Evolutionary conservation across 2,888 invertebrate genomes (phyloP).

Genomic region (Lordiphosa andalusiaca): DNA sequence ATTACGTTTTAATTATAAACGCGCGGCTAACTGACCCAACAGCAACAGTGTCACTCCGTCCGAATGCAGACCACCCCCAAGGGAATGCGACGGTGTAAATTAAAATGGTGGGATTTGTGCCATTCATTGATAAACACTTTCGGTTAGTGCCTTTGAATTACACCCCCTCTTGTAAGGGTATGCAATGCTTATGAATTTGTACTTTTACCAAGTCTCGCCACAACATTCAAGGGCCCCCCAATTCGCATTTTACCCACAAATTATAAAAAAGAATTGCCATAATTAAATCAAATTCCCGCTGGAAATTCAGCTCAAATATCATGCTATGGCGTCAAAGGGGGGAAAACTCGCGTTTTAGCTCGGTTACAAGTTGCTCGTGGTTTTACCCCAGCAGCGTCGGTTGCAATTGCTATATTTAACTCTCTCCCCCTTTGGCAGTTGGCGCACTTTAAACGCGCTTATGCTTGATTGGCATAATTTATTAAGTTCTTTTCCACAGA

Average conservation of each 20-base stretch:
- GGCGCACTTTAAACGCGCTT: constrained; percentile 68
- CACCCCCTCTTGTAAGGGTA: no score
- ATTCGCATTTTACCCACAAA: constrained; percentile 13
- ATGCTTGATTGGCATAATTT: constrained; percentile 71
- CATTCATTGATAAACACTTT: constrained; percentile 6
- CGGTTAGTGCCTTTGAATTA: no score
- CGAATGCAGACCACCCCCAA: constrained; percentile 11
- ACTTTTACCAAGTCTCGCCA: no score
- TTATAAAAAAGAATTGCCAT: constrained; percentile 54
- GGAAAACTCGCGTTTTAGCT: not conserved
- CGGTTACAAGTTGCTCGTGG: not conserved
- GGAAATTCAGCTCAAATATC: constrained; percentile 69
- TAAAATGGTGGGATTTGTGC: no score
- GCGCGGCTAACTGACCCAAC: constrained; percentile 52
- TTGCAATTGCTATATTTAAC: not conserved
- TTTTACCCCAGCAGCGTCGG: no score
- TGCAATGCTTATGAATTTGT: not conserved
- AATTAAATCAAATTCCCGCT: constrained; percentile 66
- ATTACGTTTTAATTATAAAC: constrained; percentile 73
- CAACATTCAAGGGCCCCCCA: no score
- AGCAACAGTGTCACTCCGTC: constrained; percentile 28
- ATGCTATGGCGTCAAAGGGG: constrained; percentile 24
- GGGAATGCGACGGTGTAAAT: constrained; percentile 13
- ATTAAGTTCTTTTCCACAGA: constrained; percentile 50
- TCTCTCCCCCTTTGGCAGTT: constrained; percentile 38